Evolutionary conservation across 1,140 invertebrate species (phyloP).

Genomic region (Polyergus mexicanus): DNA sequence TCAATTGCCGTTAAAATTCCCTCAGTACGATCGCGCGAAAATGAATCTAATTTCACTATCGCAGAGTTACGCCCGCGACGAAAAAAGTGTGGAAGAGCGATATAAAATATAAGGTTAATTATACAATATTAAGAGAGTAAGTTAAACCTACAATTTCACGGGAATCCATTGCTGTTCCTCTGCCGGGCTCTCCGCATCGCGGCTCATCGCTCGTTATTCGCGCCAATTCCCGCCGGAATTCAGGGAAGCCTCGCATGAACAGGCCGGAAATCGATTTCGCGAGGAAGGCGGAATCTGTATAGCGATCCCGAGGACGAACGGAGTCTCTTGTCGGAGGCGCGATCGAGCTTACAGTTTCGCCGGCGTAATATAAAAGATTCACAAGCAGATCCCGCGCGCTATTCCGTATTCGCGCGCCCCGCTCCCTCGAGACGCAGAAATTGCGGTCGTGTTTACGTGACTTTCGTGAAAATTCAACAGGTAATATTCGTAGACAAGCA

Average conservation of each 20-base stretch:
- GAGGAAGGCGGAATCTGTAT: slow-evolving; percentile 34
- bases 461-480: slow-evolving; percentile 64
- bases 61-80: not conserved
- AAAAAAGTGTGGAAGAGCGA: not conserved
- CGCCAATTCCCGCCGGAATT: slow-evolving; percentile 39
- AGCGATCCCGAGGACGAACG: slow-evolving; percentile 13
- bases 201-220: slow-evolving; percentile 60
- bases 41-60: slow-evolving; percentile 3
- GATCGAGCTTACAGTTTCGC: slow-evolving; percentile 44
- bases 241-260: slow-evolving; percentile 44
- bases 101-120: slow-evolving; percentile 15
- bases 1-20: not conserved
- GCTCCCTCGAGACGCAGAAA: slow-evolving; percentile 26
- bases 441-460: slow-evolving; percentile 27
- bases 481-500: slow-evolving; percentile 51
- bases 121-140: slow-evolving; percentile 25
- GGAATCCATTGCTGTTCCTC: slow-evolving; percentile 65
- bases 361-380: slow-evolving; percentile 58
- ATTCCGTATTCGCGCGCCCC: slow-evolving; percentile 32
- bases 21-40: not conserved
- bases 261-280: slow-evolving; percentile 52
- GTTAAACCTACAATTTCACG: slow-evolving; percentile 71
- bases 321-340: slow-evolving; percentile 46
- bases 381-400: slow-evolving; percentile 25
- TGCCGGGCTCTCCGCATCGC: slow-evolving; percentile 51